Conservation (phyloP, 2,797 vertebrate species). For the Etheostoma nigrum region DNA sequence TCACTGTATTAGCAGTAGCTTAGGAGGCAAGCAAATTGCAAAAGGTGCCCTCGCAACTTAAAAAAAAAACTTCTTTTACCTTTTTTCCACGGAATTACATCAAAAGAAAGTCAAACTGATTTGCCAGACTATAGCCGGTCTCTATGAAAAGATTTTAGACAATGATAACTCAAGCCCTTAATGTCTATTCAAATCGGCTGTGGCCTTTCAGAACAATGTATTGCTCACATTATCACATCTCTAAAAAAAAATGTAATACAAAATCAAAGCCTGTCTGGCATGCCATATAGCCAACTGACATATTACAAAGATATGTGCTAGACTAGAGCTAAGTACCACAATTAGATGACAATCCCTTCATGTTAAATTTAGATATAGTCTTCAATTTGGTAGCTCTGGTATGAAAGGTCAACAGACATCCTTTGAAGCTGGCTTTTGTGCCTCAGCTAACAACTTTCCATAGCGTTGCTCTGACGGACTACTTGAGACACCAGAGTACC, state of each 20-base stretch:
- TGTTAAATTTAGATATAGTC: not conserved
- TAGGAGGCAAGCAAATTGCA: constrained; percentile 5
- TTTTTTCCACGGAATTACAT: not conserved
- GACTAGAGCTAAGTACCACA: not conserved
- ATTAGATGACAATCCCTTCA: not conserved
- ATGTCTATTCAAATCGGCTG: constrained; percentile 11
- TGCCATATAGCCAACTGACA: constrained; percentile 6
- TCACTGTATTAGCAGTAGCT: constrained; percentile 18
- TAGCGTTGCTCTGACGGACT: constrained; percentile 1
- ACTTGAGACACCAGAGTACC: constrained; percentile 1
- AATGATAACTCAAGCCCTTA: not conserved
- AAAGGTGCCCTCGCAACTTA: constrained; percentile 5
- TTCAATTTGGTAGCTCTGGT: constrained; percentile 4
- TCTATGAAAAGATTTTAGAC: constrained; percentile 13
- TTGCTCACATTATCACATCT: constrained; percentile 1
- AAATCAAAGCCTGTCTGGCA: not conserved
- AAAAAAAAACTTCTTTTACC: not conserved
- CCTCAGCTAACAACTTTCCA: constrained; percentile 4
- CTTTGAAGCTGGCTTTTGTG: constrained; percentile 1
- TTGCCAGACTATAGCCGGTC: not conserved
- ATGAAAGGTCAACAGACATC: not conserved
- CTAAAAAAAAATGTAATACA: not conserved
- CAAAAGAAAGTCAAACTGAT: not conserved
- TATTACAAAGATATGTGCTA: constrained; percentile 15
- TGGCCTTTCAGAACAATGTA: constrained; percentile 30